Evolutionary conservation across 2,113 vertebrate species (phyloP).

Genomic region (Cephalopholis sonnerati): DNA sequence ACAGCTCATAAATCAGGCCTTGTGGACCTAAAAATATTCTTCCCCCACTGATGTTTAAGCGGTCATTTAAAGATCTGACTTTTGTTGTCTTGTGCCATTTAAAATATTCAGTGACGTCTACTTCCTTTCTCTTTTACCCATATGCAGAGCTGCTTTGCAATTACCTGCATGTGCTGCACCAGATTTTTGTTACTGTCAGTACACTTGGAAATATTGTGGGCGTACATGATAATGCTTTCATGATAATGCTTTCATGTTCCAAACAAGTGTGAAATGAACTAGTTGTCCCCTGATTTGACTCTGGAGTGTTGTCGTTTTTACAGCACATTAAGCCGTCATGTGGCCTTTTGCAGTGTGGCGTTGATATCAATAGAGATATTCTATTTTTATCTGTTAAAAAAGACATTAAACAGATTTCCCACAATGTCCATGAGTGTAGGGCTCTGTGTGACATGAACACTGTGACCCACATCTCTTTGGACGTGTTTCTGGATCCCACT

Average conservation of each 20-base stretch:
- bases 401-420: constrained; percentile 69
- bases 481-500: constrained; percentile 73
- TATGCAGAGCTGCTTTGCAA: not conserved
- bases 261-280: constrained; percentile 22
- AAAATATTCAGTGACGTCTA: constrained; percentile 36
- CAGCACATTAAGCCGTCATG: constrained; percentile 36
- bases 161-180: not conserved
- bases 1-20: constrained; percentile 70
- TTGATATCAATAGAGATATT: constrained; percentile 41
- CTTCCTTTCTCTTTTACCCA: not conserved
- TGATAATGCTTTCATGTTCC: not conserved
- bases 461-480: constrained; percentile 78
- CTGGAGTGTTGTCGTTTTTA: constrained; percentile 11
- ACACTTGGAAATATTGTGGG: not conserved
- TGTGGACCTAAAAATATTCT: constrained; percentile 59
- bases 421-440: constrained; percentile 64
- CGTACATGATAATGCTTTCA: constrained; percentile 1
- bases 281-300: constrained; percentile 1
- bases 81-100: constrained; percentile 49
- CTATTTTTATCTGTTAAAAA: constrained; percentile 66
- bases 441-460: constrained; percentile 69
- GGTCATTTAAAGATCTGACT: constrained; percentile 62
- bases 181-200: not conserved
- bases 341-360: constrained; percentile 12
- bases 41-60: constrained; percentile 45